A percentile compares a stretch with the other conserved stretches of the same genome.
These are phyloP conservation scores for Eucriotettix oculatus DNA, from an alignment of 2,888 invertebrate species.

Conservation along the genomic window DNA sequence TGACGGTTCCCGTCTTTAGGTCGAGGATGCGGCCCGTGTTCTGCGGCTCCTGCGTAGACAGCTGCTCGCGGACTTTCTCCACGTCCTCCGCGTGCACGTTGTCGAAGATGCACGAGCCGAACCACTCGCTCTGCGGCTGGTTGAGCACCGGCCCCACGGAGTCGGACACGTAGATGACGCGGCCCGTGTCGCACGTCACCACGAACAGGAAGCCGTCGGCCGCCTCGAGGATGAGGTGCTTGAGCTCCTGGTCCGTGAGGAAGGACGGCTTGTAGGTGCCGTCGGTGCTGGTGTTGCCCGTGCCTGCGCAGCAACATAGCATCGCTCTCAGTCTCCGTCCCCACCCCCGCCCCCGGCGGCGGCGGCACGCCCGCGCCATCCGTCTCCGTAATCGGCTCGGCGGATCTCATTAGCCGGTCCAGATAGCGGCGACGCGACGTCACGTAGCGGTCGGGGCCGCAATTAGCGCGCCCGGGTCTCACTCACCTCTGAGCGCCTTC, in stretches of 20 bases:
- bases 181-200: constrained; percentile 90
- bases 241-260: constrained; percentile 95
- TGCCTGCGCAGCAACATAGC: constrained; percentile 37
- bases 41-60: constrained; percentile 92
- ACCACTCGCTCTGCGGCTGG: constrained; percentile 96
- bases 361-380: not conserved
- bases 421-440: not conserved
- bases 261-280: constrained; percentile 98
- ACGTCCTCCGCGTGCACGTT: constrained; percentile 96
- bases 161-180: constrained; percentile 96
- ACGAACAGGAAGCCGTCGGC: constrained; percentile 97
- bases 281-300: constrained; percentile 91
- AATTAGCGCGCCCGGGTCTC: not conserved
- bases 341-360: not conserved
- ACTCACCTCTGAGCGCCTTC: constrained; percentile 86
- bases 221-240: constrained; percentile 96
- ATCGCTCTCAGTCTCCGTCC: not conserved
- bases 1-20: constrained; percentile 95
- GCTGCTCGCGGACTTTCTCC: constrained; percentile 90
- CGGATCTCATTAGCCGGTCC: not conserved
- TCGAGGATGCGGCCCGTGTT: constrained; percentile 91
- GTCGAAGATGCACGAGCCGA: constrained; percentile 87
- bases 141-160: constrained; percentile 95
- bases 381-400: not conserved
- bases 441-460: not conserved